Evolutionary conservation across 1,140 invertebrate species (phyloP).

Genomic region (Ectropis grisescens): DNA sequence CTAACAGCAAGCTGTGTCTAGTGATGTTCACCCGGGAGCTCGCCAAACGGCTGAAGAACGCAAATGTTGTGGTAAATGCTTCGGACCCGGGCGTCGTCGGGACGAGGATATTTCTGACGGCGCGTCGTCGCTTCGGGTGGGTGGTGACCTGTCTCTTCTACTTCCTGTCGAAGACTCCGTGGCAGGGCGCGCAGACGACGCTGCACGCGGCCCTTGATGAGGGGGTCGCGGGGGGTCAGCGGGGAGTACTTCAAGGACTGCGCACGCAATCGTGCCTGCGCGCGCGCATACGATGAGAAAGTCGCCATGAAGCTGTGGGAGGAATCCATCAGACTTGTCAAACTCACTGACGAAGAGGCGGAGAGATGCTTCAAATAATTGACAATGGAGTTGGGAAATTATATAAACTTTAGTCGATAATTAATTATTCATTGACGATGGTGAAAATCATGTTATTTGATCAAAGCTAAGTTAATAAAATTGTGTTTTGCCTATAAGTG

Average conservation of each 20-base stretch:
- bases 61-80: slow-evolving; percentile 67
- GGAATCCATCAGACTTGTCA: slow-evolving; percentile 25
- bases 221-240: slow-evolving; percentile 20
- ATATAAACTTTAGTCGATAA: too few species aligned
- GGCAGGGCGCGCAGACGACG: slow-evolving; percentile 40
- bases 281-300: slow-evolving; percentile 12
- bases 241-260: slow-evolving; percentile 43
- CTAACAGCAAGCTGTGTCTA: slow-evolving; percentile 78
- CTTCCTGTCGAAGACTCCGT: slow-evolving; percentile 18
- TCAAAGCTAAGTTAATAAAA: too few species aligned
- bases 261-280: slow-evolving; percentile 4
- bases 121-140: slow-evolving; percentile 2
- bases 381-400: too few species aligned
- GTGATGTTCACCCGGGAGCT: slow-evolving; percentile 76
- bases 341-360: too few species aligned
- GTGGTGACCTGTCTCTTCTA: slow-evolving; percentile 4
- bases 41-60: slow-evolving; percentile 68
- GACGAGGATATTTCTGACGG: slow-evolving; percentile 55
- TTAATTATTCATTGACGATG: too few species aligned
- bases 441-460: too few species aligned
- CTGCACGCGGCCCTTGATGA: slow-evolving; percentile 30
- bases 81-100: slow-evolving; percentile 72
- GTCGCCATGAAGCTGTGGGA: slow-evolving; percentile 23
- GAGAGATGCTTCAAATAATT: too few species aligned
- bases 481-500: too few species aligned